These are phyloP conservation scores for Syngnathus scovelli DNA, from an alignment of 2,113 vertebrate genomes.

Conservation along the genomic window DNA sequence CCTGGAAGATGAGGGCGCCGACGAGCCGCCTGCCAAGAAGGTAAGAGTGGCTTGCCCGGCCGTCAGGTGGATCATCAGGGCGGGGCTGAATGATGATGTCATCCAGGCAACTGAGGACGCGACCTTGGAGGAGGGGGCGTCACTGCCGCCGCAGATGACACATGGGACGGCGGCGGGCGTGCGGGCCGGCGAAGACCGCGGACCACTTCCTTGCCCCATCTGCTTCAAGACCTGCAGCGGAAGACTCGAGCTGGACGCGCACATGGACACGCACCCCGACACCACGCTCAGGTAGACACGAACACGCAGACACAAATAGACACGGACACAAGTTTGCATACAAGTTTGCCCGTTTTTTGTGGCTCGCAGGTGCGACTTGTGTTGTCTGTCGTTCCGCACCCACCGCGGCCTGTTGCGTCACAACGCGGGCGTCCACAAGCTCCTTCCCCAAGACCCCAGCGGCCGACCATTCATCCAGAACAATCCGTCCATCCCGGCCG, in stretches of 20 bases:
- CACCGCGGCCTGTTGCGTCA: slow-evolving; percentile 89
- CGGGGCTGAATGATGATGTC: not conserved
- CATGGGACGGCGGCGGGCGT: slow-evolving; percentile 53
- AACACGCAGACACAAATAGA: slow-evolving; percentile 60
- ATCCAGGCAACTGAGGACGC: not conserved
- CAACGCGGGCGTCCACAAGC: slow-evolving; percentile 88
- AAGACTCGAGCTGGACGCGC: slow-evolving; percentile 85
- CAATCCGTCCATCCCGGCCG: slow-evolving; percentile 93
- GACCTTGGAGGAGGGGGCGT: not conserved
- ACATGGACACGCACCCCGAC: slow-evolving; percentile 93
- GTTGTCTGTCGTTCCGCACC: slow-evolving; percentile 91
- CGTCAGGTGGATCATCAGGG: no score
- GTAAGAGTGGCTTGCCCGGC: slow-evolving; percentile 49
- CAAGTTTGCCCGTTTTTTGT: not conserved
- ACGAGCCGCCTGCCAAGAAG: slow-evolving; percentile 84
- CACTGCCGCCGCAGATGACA: slow-evolving; percentile 29
- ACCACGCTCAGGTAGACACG: slow-evolving; percentile 70
- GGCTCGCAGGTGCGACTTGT: slow-evolving; percentile 82
- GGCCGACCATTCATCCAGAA: slow-evolving; percentile 96
- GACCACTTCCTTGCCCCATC: slow-evolving; percentile 79
- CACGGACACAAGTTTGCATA: slow-evolving; percentile 73
- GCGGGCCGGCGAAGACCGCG: slow-evolving; percentile 73
- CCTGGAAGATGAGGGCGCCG: slow-evolving; percentile 74
- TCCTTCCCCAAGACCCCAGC: slow-evolving; percentile 84
- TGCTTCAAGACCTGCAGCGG: slow-evolving; percentile 89